Conservation (phyloP, 2,113 vertebrate species). For the Dromiciops gliroides region DNA sequence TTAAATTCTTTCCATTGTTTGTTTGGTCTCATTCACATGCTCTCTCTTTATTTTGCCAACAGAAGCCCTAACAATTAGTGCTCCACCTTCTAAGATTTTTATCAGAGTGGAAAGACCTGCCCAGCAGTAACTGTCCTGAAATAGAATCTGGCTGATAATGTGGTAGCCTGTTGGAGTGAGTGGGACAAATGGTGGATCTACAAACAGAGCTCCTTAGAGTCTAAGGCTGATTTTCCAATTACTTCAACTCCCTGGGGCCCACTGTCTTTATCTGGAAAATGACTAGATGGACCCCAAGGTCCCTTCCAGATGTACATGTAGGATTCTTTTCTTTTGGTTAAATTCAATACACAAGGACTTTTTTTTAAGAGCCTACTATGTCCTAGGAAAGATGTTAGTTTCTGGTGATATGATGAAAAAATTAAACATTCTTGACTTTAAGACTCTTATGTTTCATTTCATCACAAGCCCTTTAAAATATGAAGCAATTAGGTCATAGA, state of each 20-base stretch:
- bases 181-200: not conserved
- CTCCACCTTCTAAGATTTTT: not conserved
- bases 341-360: not conserved
- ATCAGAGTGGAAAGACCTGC: not conserved
- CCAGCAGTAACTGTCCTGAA: not conserved
- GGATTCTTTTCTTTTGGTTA: not conserved
- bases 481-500: not conserved
- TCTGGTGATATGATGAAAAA: not conserved
- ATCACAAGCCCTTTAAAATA: not conserved
- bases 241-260: not conserved
- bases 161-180: not conserved
- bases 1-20: constrained; percentile 60
- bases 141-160: not conserved
- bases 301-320: not conserved
- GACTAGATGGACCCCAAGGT: not conserved
- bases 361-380: not conserved
- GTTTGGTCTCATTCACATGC: constrained; percentile 51
- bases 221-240: not conserved
- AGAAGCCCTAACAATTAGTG: constrained; percentile 28
- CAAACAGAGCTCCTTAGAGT: not conserved
- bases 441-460: not conserved
- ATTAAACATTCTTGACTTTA: not conserved
- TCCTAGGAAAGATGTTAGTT: not conserved
- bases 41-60: constrained; percentile 34
- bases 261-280: not conserved